Percentiles rank a stretch among this genome's conserved stretches.
Conservation (phyloP, 2,888 invertebrate species). For the Sarcophaga carnaria region DNA sequence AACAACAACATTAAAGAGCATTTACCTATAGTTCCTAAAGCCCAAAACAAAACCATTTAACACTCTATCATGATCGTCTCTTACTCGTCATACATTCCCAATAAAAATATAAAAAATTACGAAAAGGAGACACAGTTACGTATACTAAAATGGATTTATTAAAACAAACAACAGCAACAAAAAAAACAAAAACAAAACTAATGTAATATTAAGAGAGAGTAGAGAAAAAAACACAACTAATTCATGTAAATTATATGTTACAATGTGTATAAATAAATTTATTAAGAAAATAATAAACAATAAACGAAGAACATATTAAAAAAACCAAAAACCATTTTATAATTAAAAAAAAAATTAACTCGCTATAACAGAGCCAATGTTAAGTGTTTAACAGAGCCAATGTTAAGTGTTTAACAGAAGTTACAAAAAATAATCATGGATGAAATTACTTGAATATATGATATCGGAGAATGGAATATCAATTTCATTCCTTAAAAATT, state of each 20-base stretch:
- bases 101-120: conserved; percentile 4
- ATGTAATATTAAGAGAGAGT: background rate
- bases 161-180: conserved; percentile 1
- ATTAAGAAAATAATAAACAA: conserved; percentile 33
- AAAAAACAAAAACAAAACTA: conserved; percentile 21
- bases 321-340: background rate
- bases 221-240: conserved; percentile 6
- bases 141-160: conserved; percentile 28
- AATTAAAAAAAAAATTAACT: too few species aligned
- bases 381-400: too few species aligned
- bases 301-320: background rate
- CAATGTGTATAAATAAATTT: conserved; percentile 30
- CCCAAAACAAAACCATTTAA: background rate
- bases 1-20: conserved; percentile 37
- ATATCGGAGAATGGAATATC: too few species aligned
- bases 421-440: too few species aligned
- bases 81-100: background rate
- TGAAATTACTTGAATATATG: too few species aligned
- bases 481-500: too few species aligned
- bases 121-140: conserved; percentile 1
- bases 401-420: too few species aligned
- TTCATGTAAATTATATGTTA: conserved; percentile 44
- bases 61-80: background rate
- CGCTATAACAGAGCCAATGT: too few species aligned
- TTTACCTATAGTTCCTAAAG: conserved; percentile 65